Evolutionary conservation across 2,888 invertebrate species (phyloP).

Genomic region (Lobophora halterata): DNA sequence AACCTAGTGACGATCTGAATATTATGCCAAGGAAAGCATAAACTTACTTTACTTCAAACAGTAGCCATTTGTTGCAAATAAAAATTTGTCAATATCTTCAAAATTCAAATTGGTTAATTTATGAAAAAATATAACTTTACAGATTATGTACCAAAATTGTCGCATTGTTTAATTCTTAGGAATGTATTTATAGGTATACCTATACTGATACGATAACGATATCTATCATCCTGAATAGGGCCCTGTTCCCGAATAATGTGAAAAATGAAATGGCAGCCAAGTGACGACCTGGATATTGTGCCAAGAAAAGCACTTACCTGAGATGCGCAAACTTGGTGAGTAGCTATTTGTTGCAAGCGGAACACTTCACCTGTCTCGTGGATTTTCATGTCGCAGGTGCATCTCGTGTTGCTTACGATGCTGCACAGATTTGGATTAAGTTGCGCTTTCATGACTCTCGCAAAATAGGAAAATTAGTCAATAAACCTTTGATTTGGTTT

Average conservation of each 20-base stretch:
- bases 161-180: too few relatives aligned
- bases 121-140: too few relatives aligned
- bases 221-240: constrained; percentile 1
- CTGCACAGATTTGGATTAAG: constrained; percentile 15
- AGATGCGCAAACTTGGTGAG: constrained; percentile 30
- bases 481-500: background rate
- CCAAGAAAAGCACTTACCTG: constrained; percentile 23
- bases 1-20: too few relatives aligned
- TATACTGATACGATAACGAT: too few relatives aligned
- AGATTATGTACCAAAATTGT: too few relatives aligned
- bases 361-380: constrained; percentile 24
- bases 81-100: too few relatives aligned
- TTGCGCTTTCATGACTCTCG: too few relatives aligned
- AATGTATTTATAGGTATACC: too few relatives aligned
- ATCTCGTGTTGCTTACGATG: constrained; percentile 24
- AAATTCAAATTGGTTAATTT: too few relatives aligned
- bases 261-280: constrained; percentile 46
- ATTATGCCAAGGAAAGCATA: too few relatives aligned
- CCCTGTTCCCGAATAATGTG: constrained; percentile 38
- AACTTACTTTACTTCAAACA: constrained; percentile 14
- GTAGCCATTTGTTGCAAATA: background rate
- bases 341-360: constrained; percentile 35
- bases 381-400: constrained; percentile 12
- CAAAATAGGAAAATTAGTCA: too few relatives aligned
- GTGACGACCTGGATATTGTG: constrained; percentile 44